Conservation (phyloP, 2,888 invertebrate genomes). For the Oscheius onirici region DNA sequence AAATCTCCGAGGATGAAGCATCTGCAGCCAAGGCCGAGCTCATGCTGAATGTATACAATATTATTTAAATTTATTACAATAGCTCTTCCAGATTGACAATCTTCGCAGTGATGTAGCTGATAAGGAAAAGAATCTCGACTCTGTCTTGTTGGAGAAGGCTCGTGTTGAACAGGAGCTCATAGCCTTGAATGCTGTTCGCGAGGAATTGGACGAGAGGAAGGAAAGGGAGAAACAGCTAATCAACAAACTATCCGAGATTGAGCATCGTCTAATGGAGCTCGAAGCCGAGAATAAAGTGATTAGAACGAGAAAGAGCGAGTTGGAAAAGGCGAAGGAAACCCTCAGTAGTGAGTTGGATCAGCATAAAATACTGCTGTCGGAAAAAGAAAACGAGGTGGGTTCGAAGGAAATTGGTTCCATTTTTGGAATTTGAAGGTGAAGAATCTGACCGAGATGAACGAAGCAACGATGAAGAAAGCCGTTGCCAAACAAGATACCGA, state of each 20-base stretch:
- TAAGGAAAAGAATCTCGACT: constrained; percentile 37
- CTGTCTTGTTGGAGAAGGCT: constrained; percentile 31
- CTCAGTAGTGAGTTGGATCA: constrained; percentile 7
- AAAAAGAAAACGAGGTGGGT: constrained; percentile 3
- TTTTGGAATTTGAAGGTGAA: constrained; percentile 16
- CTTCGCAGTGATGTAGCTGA: constrained; percentile 29
- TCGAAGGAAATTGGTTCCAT: not conserved
- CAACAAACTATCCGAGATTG: constrained; percentile 23
- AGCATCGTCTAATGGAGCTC: constrained; percentile 21
- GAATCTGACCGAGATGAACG: constrained; percentile 14
- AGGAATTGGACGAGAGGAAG: constrained; percentile 29
- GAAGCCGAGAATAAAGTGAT: constrained; percentile 32
- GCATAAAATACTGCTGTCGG: constrained; percentile 3
- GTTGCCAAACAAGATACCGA: constrained; percentile 54
- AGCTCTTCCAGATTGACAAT: constrained; percentile 28
- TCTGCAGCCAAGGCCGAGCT: constrained; percentile 36
- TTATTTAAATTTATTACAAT: not conserved
- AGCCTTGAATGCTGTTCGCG: constrained; percentile 3
- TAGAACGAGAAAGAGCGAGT: constrained; percentile 22
- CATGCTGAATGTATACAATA: constrained; percentile 19
- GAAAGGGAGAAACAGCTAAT: constrained; percentile 30
- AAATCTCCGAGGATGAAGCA: constrained; percentile 34
- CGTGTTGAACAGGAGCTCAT: constrained; percentile 36
- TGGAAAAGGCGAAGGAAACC: not conserved
- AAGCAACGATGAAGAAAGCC: constrained; percentile 29